A percentile compares a stretch with the other conserved stretches of the same genome.
Evolutionary conservation across 2,888 invertebrate species (phyloP).

Genomic region (Patella depressa): DNA sequence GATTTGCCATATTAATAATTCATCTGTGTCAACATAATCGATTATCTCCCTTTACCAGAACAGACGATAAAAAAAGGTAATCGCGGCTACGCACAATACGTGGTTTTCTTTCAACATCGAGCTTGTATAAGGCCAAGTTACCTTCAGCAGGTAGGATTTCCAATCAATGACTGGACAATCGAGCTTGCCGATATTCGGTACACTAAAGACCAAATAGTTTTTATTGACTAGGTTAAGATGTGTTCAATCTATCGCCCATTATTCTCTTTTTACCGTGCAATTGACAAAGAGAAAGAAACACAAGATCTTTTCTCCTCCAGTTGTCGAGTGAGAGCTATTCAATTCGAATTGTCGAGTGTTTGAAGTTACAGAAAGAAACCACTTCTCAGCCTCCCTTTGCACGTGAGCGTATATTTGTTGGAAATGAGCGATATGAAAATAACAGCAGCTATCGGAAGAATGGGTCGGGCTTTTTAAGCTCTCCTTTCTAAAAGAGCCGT

Average conservation of each 20-base stretch:
- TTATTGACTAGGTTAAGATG: neutral
- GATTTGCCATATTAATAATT: constrained; percentile 10
- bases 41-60: neutral
- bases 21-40: constrained; percentile 6
- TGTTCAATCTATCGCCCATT: neutral
- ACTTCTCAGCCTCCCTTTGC: neutral
- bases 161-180: neutral
- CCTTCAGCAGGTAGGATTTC: neutral
- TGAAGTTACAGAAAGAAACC: neutral
- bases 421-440: neutral
- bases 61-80: neutral
- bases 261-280: neutral
- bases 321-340: neutral
- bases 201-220: neutral
- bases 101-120: neutral
- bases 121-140: too few relatives aligned
- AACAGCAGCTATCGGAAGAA: neutral
- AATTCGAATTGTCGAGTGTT: neutral
- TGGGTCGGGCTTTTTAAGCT: neutral
- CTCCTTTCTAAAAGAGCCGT: neutral
- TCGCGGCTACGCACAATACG: neutral
- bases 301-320: neutral
- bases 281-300: neutral
- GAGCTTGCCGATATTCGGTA: neutral
- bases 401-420: neutral